Evolutionary conservation across 2,797 vertebrate species (phyloP), one percentile per base, ranked within the genome.

Genomic region (Setipinna tenuifilis): DNA sequence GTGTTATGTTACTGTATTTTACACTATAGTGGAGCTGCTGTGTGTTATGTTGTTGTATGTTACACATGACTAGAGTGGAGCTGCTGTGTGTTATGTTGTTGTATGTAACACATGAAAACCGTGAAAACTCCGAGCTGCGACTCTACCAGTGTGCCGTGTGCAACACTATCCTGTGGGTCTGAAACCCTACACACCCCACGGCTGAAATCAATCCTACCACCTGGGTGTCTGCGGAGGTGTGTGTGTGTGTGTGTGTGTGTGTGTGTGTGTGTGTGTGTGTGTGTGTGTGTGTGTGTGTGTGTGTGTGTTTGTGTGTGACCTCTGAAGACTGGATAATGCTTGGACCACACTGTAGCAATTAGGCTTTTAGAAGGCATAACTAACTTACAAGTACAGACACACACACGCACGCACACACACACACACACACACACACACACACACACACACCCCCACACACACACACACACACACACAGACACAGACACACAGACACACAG

Each of bases 251-350:
- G 54, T 57, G 54, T 46, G 3, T 61, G 58, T 68, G 25, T 58
- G 65, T 84, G 41, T 61, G 65, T 46, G 71, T 85, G 75, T 81
- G n/a, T 17, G 35, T 75, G 46, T 25, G 48, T 84, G 48, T 58
- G 50, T 84, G 68, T 78, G 68, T 58, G 17, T 58, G 46, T 12
- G 28, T 54, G 50, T 54, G 50, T 54, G 50, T 54, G 50, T 54
- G 21, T 83, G 28, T 71, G 25, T 25, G 21, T 21, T 0, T 65
- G 59, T 75, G 28, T 59, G 50, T 84, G 25, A 41, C 35, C 35
- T 44, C 71, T 41, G 14, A 41, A 31, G 0, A 2, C 35, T 19
- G 17, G 17, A 44, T 31, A 78, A 41, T 41, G 6, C 71, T 21
- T 19, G 31, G 17, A 78, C 17, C 31, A 5, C 16, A 16, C 7